These are phyloP conservation scores for Auanema freiburgensis DNA, from an alignment of 2,888 invertebrate genomes.

Conservation along the genomic window DNA sequence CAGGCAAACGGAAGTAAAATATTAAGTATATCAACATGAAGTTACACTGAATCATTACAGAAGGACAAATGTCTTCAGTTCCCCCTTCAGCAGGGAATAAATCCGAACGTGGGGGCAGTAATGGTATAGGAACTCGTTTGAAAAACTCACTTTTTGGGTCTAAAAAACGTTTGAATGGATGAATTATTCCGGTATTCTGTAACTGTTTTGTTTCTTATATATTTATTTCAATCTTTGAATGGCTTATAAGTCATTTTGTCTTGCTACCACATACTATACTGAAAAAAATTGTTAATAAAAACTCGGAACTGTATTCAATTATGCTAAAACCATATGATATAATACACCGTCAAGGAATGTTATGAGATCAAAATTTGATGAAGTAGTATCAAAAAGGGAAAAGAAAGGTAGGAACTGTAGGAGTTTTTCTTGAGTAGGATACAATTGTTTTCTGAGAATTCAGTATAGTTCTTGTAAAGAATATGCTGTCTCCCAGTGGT, in stretches of 20 bases:
- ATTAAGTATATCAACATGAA: background rate
- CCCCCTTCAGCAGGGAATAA: background rate
- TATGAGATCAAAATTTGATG: background rate
- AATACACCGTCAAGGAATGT: constrained; percentile 9
- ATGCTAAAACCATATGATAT: constrained; percentile 8
- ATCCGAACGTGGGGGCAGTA: constrained; percentile 24
- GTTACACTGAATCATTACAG: constrained; percentile 13
- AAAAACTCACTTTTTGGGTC: constrained; percentile 63
- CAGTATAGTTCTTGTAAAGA: too few relatives aligned
- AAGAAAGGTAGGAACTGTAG: constrained; percentile 3
- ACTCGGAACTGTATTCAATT: constrained; percentile 6
- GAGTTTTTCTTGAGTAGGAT: constrained; percentile 1
- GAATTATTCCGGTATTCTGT: constrained; percentile 1
- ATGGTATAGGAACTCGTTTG: constrained; percentile 56
- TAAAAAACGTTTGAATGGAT: constrained; percentile 50
- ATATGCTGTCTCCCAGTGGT: constrained; percentile 6
- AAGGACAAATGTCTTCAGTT: constrained; percentile 20
- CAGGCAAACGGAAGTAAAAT: constrained; percentile 9
- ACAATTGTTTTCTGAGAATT: background rate
- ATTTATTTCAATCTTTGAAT: too few relatives aligned
- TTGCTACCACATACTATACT: background rate
- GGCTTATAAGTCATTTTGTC: too few relatives aligned
- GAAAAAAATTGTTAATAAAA: background rate
- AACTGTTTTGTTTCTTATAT: too few relatives aligned
- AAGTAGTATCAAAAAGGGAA: background rate